Conservation (phyloP, 2,888 invertebrate genomes). For the Venusia cambrica region DNA sequence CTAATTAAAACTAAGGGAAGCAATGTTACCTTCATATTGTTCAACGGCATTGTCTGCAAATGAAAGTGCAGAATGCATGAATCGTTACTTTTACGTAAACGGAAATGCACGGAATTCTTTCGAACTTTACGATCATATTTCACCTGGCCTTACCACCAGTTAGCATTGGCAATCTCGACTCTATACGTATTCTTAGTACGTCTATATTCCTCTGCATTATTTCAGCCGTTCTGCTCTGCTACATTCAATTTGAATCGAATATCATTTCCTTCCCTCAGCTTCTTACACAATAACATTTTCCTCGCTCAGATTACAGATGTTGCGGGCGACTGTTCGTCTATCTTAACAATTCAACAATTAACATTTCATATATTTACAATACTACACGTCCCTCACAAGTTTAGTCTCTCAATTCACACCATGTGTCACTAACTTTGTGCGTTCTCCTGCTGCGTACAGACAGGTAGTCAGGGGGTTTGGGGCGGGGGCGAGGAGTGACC, state of each 20-base stretch:
- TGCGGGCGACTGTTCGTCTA: conserved; percentile 54
- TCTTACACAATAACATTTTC: conserved; percentile 38
- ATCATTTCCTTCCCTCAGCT: conserved; percentile 54
- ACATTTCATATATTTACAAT: conserved; percentile 69
- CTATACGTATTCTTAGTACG: conserved; percentile 11
- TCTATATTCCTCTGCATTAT: conserved; percentile 9
- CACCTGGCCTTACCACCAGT: conserved; percentile 20
- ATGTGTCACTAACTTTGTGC: conserved; percentile 42
- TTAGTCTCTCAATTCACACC: conserved; percentile 52
- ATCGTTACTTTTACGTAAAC: conserved; percentile 19
- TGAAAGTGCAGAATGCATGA: conserved; percentile 21
- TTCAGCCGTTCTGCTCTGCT: not conserved
- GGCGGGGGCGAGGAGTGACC: conserved; percentile 28
- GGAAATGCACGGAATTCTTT: conserved; percentile 12
- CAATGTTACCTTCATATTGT: conserved; percentile 35
- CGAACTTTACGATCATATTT: conserved; percentile 28
- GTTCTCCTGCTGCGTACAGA: conserved; percentile 31
- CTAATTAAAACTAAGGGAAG: conserved; percentile 47
- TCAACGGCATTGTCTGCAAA: conserved; percentile 27
- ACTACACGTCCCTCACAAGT: conserved; percentile 58
- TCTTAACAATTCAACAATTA: conserved; percentile 71
- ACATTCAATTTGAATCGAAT: conserved; percentile 29
- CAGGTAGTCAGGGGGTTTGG: conserved; percentile 38
- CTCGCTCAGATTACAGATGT: conserved; percentile 43
- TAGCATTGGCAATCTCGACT: conserved; percentile 20